These are phyloP conservation scores for Pocillopora grandis DNA, from an alignment of 92 coral and sea anemone genomes.

Conservation along the genomic window DNA sequence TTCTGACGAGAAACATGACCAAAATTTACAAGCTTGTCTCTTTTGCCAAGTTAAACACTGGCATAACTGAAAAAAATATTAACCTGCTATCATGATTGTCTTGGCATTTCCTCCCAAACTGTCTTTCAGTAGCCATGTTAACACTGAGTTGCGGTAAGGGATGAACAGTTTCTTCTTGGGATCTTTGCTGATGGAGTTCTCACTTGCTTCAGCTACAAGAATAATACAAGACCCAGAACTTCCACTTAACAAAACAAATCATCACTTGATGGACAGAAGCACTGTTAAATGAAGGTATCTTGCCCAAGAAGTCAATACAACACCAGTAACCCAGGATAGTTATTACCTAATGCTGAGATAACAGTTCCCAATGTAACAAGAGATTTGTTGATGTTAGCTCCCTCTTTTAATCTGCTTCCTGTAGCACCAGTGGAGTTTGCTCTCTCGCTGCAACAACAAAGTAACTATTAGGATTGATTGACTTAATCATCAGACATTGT, in stretches of 20 bases:
- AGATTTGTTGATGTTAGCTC: conserved; percentile 96
- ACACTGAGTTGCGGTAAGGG: conserved; percentile 96
- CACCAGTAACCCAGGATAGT: no score
- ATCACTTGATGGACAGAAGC: no score
- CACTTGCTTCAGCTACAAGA: conserved; percentile 71
- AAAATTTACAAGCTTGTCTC: no score
- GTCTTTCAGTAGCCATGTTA: conserved; percentile 96
- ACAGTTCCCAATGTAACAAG: conserved; percentile 97
- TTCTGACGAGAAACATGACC: no score
- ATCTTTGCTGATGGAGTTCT: conserved; percentile 64
- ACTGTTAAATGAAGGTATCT: no score
- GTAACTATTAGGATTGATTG: background rate
- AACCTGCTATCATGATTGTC: conserved; percentile 99
- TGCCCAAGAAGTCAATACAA: no score
- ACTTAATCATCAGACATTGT: background rate
- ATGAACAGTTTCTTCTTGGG: conserved; percentile 92
- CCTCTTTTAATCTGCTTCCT: conserved; percentile 92
- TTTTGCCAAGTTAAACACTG: no score
- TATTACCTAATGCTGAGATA: conserved; percentile 85
- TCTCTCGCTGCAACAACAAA: conserved; percentile 65
- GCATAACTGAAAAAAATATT: background rate
- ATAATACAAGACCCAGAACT: background rate
- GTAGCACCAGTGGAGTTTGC: conserved; percentile 98
- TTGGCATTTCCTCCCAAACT: conserved; percentile 99
- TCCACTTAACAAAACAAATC: background rate